Evolutionary conservation across 2,888 invertebrate genomes (phyloP), one percentile per base, ranked within the genome.

Genomic region (Andrena bucephala): DNA sequence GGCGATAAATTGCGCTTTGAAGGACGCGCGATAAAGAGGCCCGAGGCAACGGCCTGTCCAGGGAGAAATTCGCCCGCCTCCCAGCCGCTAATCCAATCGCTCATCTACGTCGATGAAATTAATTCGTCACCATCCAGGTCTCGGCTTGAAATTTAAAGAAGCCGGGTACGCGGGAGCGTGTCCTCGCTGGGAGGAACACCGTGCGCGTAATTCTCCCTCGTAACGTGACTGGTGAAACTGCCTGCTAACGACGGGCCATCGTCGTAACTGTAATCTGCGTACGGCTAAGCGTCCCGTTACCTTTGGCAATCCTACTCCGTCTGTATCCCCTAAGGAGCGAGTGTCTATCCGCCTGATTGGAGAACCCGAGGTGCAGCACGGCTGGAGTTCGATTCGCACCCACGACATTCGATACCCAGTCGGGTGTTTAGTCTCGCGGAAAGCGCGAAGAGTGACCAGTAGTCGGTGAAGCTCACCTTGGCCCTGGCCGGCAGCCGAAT

Each of bases 271-370:
- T 33, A 62, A 62, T 20, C 8, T 27, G 8, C 36, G 7, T 20
- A 62, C 60, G 7, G 60, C 8, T 31, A 57, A 16, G 63, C 10
- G 20, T 63, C 42, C 24, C 42, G 42, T 63, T 63, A 63, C 63
- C 42, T 63, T 63, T 63, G 36, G 63, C 42, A 63, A 63, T 36
- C 24, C 42, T 63, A 42, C 13, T 20, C 63, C 36, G 3, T 0
- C 29, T 31, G 29, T 29, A 16, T 13, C 16, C 8, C 5, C 33
- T 4, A 24, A 62, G 62, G 20, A 10, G 33, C 33, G 7, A 16
- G 42, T 5, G 16, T 42, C 42, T 42, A 16, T 5, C 42, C 42
- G 3, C 13, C 33, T 62, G 33, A 36, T 36, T 24, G 33, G 8
- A 36, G 62, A 62, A 8, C 20, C 33, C 10, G 33, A 20, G 20